These are phyloP conservation scores for Gallinago stenura DNA, from an alignment of 2,797 vertebrate species.

Conservation along the genomic window DNA sequence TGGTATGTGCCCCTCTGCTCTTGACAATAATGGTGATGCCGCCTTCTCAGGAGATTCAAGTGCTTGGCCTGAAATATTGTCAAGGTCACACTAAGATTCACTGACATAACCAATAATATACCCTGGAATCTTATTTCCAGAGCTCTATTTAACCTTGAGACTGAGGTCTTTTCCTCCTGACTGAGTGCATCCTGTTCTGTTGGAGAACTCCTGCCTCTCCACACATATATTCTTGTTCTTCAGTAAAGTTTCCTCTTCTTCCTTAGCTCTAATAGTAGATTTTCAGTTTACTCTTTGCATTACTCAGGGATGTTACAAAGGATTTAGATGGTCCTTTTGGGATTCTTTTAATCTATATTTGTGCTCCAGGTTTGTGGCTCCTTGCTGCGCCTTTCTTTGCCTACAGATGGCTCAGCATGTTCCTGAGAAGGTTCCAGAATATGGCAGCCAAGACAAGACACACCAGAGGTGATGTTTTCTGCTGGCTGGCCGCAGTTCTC, in stretches of 20 bases:
- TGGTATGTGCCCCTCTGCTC: rapidly evolving
- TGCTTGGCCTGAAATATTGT: neutral
- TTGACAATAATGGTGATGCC: neutral
- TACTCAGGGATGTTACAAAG: neutral
- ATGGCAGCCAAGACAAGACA: neutral
- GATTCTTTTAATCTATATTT: neutral
- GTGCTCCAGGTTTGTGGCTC: neutral
- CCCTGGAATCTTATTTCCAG: neutral
- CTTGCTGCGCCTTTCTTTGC: neutral
- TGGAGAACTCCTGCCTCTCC: neutral
- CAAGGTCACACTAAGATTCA: neutral
- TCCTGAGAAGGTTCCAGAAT: neutral
- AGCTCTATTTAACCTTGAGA: neutral
- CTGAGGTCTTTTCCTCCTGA: neutral
- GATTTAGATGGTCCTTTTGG: neutral
- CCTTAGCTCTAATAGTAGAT: neutral
- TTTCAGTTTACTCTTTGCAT: neutral
- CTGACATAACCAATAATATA: neutral
- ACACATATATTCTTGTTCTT: neutral
- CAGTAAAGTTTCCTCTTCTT: neutral
- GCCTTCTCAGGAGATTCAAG: neutral
- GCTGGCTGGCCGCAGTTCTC: neutral
- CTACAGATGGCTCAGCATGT: neutral
- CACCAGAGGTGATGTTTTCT: rapidly evolving
- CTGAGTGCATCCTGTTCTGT: neutral